Conservation (phyloP, 2,113 vertebrate genomes). For the Nyctibius bracteatus region DNA sequence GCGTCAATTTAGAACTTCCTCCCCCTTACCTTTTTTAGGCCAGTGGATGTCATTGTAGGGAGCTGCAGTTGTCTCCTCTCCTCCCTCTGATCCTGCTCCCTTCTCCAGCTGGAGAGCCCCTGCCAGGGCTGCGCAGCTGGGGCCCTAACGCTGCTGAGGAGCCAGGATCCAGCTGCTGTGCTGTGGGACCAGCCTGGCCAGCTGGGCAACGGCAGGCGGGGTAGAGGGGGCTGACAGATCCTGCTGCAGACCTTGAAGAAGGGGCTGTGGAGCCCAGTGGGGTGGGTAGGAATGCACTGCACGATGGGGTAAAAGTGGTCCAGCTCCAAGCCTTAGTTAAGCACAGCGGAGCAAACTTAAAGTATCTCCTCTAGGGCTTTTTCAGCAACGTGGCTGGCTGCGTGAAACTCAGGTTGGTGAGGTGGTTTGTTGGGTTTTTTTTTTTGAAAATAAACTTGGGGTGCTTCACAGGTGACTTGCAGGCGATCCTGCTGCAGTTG, state of each 20-base stretch:
- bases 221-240: not conserved
- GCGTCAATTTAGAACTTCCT: slow-evolving; percentile 13
- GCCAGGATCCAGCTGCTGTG: not conserved
- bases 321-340: not conserved
- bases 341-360: not conserved
- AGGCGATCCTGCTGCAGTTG: not conserved
- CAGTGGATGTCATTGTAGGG: not conserved
- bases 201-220: not conserved
- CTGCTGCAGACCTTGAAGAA: not conserved
- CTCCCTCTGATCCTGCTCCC: not conserved
- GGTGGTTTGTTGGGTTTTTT: not conserved
- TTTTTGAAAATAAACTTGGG: not conserved
- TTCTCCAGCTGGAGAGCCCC: not conserved
- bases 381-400: not conserved
- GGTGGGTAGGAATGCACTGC: not conserved
- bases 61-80: not conserved
- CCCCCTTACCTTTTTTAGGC: not conserved
- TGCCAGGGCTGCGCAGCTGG: not conserved
- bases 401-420: not conserved
- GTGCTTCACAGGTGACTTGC: not conserved
- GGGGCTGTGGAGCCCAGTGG: not conserved
- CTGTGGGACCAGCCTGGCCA: not conserved
- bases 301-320: rapidly evolving
- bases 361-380: not conserved
- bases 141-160: not conserved